Evolutionary conservation across 2,797 vertebrate species (phyloP).

Genomic region (Podargus strigoides): DNA sequence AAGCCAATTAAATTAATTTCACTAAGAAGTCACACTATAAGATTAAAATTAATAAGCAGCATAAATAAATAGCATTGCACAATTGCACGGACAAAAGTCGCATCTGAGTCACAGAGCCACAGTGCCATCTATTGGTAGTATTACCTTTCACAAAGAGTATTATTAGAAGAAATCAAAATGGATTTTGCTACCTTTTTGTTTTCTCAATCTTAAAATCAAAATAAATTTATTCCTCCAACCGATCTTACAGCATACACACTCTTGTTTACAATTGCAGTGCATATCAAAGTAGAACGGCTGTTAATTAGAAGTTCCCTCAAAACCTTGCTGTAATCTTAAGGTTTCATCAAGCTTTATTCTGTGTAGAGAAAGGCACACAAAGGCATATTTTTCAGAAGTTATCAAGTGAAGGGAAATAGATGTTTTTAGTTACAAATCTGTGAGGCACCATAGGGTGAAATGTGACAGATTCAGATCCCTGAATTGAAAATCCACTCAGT

Average conservation of each 20-base stretch:
- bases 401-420: neutral
- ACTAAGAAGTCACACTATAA: neutral
- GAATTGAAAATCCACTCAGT: neutral
- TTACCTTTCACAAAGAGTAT: neutral
- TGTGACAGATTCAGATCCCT: neutral
- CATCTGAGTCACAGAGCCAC: neutral
- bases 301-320: constrained; percentile 17
- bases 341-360: neutral
- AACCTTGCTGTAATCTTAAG: neutral
- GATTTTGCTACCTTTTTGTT: neutral
- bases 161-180: neutral
- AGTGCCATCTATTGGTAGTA: constrained; percentile 56
- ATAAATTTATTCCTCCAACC: neutral
- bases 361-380: neutral
- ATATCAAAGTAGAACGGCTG: neutral
- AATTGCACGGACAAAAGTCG: neutral
- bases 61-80: neutral
- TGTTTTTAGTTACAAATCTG: neutral
- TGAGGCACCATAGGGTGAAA: neutral
- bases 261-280: neutral
- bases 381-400: neutral
- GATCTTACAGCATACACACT: neutral
- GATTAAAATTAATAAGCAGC: neutral
- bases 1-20: neutral
- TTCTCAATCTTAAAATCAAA: neutral